Evolutionary conservation across 2,888 invertebrate genomes (phyloP), one percentile per base, ranked within the genome.

Genomic region (Acronicta alni): DNA sequence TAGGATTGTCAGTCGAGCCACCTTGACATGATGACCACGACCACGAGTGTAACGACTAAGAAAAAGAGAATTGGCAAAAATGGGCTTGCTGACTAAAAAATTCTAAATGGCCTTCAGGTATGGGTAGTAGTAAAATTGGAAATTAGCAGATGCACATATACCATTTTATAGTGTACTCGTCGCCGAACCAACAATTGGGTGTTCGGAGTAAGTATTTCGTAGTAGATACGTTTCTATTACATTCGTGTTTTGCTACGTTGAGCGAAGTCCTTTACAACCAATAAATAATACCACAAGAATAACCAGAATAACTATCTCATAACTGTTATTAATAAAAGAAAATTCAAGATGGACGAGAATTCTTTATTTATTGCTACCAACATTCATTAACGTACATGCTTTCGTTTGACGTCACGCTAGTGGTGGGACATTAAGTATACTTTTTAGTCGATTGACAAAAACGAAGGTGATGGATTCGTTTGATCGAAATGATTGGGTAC

Each of bases 331-430:
- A 82, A 84, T 83, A 82, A 61, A 61, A 71, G 55, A 53, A 78
- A 80, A 82, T 79, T 72, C 84, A 84, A 86, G 84, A 86, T 84
- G 82, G 85, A 80, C 61, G 73, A 72, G 81, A 82, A 82, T 81
- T 68, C 72, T 72, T 75, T 82, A 81, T 84, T 82, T 83, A 82
- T 83, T 78, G 72, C 72, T 59, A 51, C 57, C 57, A 67, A 55
- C 72, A 57, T 70, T 79, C 76, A 81, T 84, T 84, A 80, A 67
- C 66, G 75, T 62, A 64, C 69, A 71, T 72, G 78, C 76, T 81
- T 72, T 78, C 70, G 78, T 79, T 72, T 79, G 75, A 70, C 70
- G 59, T 68, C 51, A 59, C 30, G 1, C 17, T 72, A 64, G 69
- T 58, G 68, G 32, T 64, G 72, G 45, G 45, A 45, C 35, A 12